phyloP scores from a whole-genome alignment of 1,140 invertebrate species.

The Maconellicoccus hirsutus region DNA sequence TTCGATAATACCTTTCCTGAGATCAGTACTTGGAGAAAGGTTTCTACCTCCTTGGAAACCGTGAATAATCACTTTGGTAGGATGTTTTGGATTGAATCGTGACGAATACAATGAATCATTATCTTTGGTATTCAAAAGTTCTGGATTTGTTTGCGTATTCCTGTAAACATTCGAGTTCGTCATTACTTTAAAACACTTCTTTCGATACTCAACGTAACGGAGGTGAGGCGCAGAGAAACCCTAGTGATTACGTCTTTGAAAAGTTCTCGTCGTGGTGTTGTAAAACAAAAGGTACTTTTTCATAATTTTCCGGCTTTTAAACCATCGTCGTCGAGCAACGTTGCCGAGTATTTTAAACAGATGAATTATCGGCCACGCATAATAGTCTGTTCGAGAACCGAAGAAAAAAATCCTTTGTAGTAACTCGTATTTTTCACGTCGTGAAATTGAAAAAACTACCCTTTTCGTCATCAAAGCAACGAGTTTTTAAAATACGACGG shows the following conservation, averaged over 20 bases:
- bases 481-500: too few species aligned
- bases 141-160: slow-evolving; percentile 57
- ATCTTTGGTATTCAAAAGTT: slow-evolving; percentile 54
- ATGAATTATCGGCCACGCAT: background rate
- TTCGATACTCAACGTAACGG: too few species aligned
- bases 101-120: slow-evolving; percentile 53
- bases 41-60: slow-evolving; percentile 69
- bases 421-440: background rate
- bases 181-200: background rate
- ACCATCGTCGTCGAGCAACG: background rate
- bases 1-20: slow-evolving; percentile 55
- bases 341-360: background rate
- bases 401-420: background rate
- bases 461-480: background rate
- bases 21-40: slow-evolving; percentile 64
- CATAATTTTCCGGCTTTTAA: background rate
- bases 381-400: background rate
- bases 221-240: too few species aligned
- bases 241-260: background rate
- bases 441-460: background rate
- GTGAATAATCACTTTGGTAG: slow-evolving; percentile 69
- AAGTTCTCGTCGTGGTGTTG: background rate
- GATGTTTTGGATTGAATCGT: slow-evolving; percentile 56
- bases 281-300: slow-evolving; percentile 10
- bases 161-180: slow-evolving; percentile 38